A percentile compares a stretch with the other conserved stretches of the same genome.
Conservation (phyloP, 2,113 vertebrate species). For the Tichodroma muraria region DNA sequence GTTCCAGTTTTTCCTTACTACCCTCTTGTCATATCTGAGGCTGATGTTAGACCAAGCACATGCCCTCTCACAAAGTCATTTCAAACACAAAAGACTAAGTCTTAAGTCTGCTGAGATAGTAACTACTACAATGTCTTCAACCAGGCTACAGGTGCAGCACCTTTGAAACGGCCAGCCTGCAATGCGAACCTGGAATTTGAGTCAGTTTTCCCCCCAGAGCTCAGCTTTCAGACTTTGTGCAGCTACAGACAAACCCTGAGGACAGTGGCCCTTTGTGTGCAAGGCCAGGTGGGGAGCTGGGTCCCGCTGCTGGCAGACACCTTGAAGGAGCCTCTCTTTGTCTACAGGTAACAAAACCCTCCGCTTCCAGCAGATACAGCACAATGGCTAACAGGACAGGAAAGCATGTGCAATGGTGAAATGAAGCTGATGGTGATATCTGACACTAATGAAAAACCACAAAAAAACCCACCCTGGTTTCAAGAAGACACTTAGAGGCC, state of each 20-base stretch:
- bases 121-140: background rate
- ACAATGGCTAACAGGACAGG: background rate
- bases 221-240: constrained; percentile 45
- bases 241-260: background rate
- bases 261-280: constrained; percentile 61
- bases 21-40: background rate
- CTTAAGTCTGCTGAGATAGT: background rate
- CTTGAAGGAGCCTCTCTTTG: constrained; percentile 42
- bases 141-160: background rate
- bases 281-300: constrained; percentile 10
- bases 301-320: background rate
- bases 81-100: background rate
- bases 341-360: constrained; percentile 38
- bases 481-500: background rate
- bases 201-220: background rate
- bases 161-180: background rate
- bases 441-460: background rate
- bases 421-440: background rate
- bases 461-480: background rate
- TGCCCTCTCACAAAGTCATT: background rate
- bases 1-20: background rate
- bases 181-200: background rate
- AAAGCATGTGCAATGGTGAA: background rate
- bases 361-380: constrained; percentile 7
- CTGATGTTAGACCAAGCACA: background rate